Base-by-base conservation (phyloP, 2,797 vertebrate species). In the Sebastes cheni region DNA sequence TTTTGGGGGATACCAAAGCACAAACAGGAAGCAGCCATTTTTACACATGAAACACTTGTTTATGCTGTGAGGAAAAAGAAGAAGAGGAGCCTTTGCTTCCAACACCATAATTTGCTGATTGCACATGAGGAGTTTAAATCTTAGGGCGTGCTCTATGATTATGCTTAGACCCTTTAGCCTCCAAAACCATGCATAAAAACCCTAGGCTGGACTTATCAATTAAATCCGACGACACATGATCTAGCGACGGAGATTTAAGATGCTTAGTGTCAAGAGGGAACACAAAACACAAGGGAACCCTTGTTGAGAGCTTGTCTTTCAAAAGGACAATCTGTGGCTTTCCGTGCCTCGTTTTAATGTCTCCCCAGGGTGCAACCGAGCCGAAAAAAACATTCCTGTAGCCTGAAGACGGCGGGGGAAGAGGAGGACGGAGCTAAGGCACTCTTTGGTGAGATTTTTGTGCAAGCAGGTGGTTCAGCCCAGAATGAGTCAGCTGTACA, bases 371-470 rank as follows among this genome's bases (percentile, higher is more conserved):
- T 72, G 77, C 79, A 54, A 20, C 75, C 32, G 81, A 85, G 67
- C 66, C 4, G 5, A 85, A 87, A 79, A 92, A 79, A 92, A 36
- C 90, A 92, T 94, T 93, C 85, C 88, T 92, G 80, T n/a, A 82
- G 85, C 72, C 67, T 69, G 74, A 30, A 74, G 76, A 86, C 58
- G 84, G 84, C 60, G 77, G 69, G 69, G 9, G 25, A 0, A 27
- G 62, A 80, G 22, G 54, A 66, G 69, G 55, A 55, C 27, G 5
- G 22, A 70, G 64, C 56, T 42, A 30, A 64, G 73, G 62, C 5
- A 65, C 36, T 59, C 25, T 83, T 12, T 62, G 22, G 16, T 22
- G 29, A 79, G 22, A 52, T 58, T 65, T 74, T 36, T 62, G 46
- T 52, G 29, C n/a, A 14, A 61, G 39, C 66, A 82, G 83, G 75